A percentile compares a stretch with the other conserved stretches of the same genome.
phyloP scores from a whole-genome alignment of 35 echinoderm and acorn worm genomes.

The Diadema setosum region DNA sequence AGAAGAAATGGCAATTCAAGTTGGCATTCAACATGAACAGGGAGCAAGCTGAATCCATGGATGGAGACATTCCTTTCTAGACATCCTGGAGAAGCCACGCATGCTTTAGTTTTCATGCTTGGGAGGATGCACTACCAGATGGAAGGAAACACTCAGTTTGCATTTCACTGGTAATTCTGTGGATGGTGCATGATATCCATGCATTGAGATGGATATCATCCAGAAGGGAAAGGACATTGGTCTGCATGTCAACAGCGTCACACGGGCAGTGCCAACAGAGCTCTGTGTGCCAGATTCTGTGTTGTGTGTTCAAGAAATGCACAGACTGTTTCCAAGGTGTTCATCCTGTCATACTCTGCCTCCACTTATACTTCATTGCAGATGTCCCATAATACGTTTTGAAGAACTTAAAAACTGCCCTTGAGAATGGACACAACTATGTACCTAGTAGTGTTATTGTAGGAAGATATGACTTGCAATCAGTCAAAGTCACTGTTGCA shows the following conservation, averaged over 20 bases:
- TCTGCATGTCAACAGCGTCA: too few species aligned
- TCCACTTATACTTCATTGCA: slow-evolving; percentile 28
- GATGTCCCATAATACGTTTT: slow-evolving; percentile 38
- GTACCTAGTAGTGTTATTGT: background rate
- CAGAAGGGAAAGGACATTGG: slow-evolving; percentile 2
- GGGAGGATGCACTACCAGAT: slow-evolving; percentile 29
- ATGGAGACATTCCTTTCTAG: slow-evolving; percentile 19
- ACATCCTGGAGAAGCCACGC: slow-evolving; percentile 30
- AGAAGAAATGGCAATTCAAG: background rate
- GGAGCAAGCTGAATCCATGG: background rate
- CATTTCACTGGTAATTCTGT: slow-evolving; percentile 41
- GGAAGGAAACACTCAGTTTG: slow-evolving; percentile 48
- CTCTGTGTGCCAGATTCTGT: slow-evolving; percentile 37
- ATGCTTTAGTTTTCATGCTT: slow-evolving; percentile 48
- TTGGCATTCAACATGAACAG: background rate
- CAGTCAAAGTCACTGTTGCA: background rate
- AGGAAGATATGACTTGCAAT: background rate
- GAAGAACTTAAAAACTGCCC: slow-evolving; percentile 38
- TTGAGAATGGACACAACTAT: slow-evolving; percentile 18
- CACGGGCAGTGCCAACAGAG: slow-evolving; percentile 38
- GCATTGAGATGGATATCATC: slow-evolving; percentile 6
- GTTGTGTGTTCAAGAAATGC: background rate
- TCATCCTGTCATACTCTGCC: background rate
- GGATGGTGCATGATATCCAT: background rate
- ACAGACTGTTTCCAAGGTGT: background rate